Percentiles rank a stretch among this genome's conserved stretches.
Conservation (phyloP, 1,140 invertebrate genomes). For the Calephelis virginiensis region DNA sequence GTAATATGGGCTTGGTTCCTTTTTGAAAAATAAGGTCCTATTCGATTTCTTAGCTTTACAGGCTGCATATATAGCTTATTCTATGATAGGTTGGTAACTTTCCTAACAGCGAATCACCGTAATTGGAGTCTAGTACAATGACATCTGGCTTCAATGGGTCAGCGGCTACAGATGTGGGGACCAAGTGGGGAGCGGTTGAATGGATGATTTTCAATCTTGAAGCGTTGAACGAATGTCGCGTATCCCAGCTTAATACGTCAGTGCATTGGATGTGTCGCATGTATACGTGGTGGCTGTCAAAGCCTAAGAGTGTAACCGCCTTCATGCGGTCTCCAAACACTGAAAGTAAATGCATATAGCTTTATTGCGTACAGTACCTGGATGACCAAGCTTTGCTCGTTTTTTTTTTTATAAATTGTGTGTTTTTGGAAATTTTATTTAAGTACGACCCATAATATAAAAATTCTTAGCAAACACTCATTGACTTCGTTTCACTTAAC, state of each 20-base stretch:
- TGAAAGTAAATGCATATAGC: slow-evolving; percentile 26
- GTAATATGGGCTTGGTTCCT: too few relatives aligned
- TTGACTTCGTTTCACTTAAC: too few relatives aligned
- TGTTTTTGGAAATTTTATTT: too few relatives aligned
- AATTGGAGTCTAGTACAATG: slow-evolving; percentile 48
- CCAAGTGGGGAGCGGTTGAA: slow-evolving; percentile 41
- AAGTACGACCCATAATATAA: too few relatives aligned
- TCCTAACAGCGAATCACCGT: slow-evolving; percentile 38
- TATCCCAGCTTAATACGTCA: slow-evolving; percentile 49
- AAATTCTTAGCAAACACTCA: too few relatives aligned
- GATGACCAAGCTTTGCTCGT: too few relatives aligned
- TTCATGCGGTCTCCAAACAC: slow-evolving; percentile 45
- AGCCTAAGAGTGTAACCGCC: slow-evolving; percentile 41
- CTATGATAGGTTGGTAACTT: slow-evolving; percentile 46
- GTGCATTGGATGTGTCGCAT: slow-evolving; percentile 43
- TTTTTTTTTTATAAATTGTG: too few relatives aligned
- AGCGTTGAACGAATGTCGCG: slow-evolving; percentile 35
- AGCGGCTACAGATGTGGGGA: slow-evolving; percentile 41
- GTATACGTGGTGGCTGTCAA: slow-evolving; percentile 40
- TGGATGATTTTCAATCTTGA: slow-evolving; percentile 40
- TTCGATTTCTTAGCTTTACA: background rate
- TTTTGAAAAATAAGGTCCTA: background rate
- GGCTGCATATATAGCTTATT: slow-evolving; percentile 41
- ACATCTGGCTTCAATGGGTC: slow-evolving; percentile 29
- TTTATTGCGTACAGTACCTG: background rate